Evolutionary conservation across 2,797 vertebrate genomes (phyloP).

Genomic region (Cyprinella venusta): DNA sequence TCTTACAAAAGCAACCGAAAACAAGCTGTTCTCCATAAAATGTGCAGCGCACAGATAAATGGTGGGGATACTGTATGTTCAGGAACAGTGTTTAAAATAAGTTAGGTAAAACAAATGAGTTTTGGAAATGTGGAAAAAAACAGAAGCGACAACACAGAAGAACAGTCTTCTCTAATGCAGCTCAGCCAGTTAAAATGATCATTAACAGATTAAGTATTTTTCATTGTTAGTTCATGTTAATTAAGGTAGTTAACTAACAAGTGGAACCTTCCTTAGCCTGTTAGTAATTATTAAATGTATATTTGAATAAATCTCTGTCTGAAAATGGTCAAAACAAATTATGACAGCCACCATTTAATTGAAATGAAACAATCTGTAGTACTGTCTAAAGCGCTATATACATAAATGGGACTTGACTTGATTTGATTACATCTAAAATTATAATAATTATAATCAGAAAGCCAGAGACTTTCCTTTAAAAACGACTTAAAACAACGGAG

Average conservation of each 20-base stretch:
- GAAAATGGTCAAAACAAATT: not conserved
- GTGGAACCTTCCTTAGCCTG: not conserved
- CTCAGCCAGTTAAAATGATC: no score
- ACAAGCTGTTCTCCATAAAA: no score
- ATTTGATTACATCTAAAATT: not conserved
- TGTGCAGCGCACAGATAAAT: no score
- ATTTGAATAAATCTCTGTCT: not conserved
- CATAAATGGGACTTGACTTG: not conserved
- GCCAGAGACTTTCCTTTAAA: not conserved
- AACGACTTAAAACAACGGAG: not conserved
- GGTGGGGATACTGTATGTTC: no score
- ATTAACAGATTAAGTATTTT: not conserved
- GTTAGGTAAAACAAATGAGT: no score
- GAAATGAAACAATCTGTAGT: not conserved
- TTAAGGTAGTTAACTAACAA: not conserved
- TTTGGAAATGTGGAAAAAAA: no score
- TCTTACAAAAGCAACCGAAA: no score
- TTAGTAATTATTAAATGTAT: not conserved
- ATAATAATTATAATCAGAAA: not conserved
- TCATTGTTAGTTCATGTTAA: not conserved
- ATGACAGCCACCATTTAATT: not conserved
- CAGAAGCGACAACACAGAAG: no score
- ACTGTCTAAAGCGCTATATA: not conserved
- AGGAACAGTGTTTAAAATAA: no score
- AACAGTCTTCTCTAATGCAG: no score